Evolutionary conservation across 2,888 invertebrate species (phyloP).

Genomic region (Trissonchulus latispiculum): DNA sequence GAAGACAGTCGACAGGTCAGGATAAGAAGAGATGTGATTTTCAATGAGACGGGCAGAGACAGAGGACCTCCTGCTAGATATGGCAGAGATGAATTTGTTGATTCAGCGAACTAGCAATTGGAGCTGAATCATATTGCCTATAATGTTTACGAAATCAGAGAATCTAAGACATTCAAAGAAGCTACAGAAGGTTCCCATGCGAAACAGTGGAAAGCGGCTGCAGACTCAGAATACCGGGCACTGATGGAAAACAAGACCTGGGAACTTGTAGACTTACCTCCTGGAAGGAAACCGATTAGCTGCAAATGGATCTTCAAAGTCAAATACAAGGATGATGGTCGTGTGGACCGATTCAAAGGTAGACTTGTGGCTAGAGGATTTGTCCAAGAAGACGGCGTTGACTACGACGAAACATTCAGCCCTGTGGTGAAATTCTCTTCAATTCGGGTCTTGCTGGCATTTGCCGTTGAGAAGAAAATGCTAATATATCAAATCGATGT

Average conservation of each 20-base stretch:
- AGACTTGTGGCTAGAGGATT: not conserved
- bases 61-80: not conserved
- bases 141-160: too few species aligned
- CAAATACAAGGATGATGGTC: too few species aligned
- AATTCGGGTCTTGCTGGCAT: slow-evolving; percentile 28
- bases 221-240: too few species aligned
- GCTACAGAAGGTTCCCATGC: too few species aligned
- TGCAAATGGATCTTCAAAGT: too few species aligned
- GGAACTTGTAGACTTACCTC: too few species aligned
- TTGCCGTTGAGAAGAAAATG: slow-evolving; percentile 22
- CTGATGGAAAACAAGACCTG: too few species aligned
- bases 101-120: too few species aligned
- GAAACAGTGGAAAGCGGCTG: too few species aligned
- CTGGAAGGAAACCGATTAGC: too few species aligned
- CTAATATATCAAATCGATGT: slow-evolving; percentile 1
- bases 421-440: slow-evolving; percentile 28
- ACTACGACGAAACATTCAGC: slow-evolving; percentile 30
- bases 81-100: not conserved
- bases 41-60: slow-evolving; percentile 14
- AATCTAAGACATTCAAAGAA: too few species aligned
- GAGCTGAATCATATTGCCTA: too few species aligned
- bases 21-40: slow-evolving; percentile 20
- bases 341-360: not conserved
- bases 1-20: not conserved
- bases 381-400: slow-evolving; percentile 20